Evolutionary conservation across 2,888 invertebrate genomes (phyloP).

Genomic region (Sminthurinus aureus): DNA sequence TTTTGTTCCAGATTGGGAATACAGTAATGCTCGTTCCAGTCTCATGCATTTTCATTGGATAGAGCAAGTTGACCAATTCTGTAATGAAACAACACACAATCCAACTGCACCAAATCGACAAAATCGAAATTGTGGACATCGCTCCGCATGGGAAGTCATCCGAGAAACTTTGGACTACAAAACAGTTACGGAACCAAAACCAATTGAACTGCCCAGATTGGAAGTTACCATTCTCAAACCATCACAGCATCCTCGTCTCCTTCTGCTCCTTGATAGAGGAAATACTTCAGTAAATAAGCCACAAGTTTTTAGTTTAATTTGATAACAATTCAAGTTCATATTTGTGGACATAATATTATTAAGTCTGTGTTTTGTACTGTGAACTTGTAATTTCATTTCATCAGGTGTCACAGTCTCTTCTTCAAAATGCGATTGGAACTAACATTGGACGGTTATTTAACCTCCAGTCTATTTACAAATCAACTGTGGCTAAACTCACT

Average conservation of each 20-base stretch:
- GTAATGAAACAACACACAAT: conserved; percentile 71
- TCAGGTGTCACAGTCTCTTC: background rate
- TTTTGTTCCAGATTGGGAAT: conserved; percentile 42
- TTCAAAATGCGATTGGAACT: background rate
- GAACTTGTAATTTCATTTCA: background rate
- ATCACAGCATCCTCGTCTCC: conserved; percentile 43
- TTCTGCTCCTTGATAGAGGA: conserved; percentile 49
- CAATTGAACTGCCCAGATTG: conserved; percentile 31
- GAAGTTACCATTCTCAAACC: conserved; percentile 26
- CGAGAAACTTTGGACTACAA: conserved; percentile 45
- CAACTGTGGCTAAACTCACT: conserved; percentile 12
- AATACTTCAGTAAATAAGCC: conserved; percentile 36
- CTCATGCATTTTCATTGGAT: conserved; percentile 56
- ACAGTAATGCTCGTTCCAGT: conserved; percentile 45
- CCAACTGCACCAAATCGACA: conserved; percentile 72
- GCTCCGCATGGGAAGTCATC: conserved; percentile 55
- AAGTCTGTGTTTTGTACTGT: background rate
- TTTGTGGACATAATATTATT: background rate
- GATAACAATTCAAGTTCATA: no score
- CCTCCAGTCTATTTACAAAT: background rate
- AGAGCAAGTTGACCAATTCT: conserved; percentile 64
- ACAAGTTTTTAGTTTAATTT: background rate
- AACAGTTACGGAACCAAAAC: conserved; percentile 37
- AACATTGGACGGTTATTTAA: background rate
- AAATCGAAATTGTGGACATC: conserved; percentile 70